Percentiles rank a stretch among this genome's conserved stretches.
Evolutionary conservation across 2,113 vertebrate species (phyloP).

Genomic region (Dipodomys merriami): DNA sequence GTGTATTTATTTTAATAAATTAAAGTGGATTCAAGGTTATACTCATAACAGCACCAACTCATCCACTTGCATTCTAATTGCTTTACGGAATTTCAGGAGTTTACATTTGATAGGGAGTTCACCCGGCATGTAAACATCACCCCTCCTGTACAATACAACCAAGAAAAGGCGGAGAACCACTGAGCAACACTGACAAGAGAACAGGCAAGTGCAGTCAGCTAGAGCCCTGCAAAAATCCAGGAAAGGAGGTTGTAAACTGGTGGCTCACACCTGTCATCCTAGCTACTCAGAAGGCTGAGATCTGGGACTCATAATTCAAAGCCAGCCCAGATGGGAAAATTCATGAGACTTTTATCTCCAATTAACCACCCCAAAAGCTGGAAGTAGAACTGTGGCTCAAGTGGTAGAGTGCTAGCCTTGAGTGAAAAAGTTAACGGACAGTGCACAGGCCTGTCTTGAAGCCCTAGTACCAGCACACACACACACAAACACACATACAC

Average conservation of each 20-base stretch:
- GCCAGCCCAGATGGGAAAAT: too few species aligned
- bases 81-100: neutral
- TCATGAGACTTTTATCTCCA: too few species aligned
- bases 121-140: neutral
- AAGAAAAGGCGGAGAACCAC: neutral
- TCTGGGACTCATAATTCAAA: too few species aligned
- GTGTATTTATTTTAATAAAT: conserved; percentile 16
- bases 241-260: neutral
- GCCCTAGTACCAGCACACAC: too few species aligned
- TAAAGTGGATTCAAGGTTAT: conserved; percentile 20
- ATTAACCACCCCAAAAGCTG: too few species aligned
- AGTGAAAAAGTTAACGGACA: too few species aligned
- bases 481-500: too few species aligned
- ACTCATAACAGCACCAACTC: neutral
- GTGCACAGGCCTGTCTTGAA: too few species aligned
- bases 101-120: neutral
- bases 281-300: too few species aligned
- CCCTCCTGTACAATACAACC: neutral
- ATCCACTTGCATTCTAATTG: neutral
- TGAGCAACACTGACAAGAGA: neutral
- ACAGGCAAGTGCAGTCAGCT: neutral
- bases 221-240: neutral
- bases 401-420: too few species aligned
- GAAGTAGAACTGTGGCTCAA: too few species aligned
- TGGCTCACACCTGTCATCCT: too few species aligned